Percentiles rank a stretch among this genome's conserved stretches.
Conservation (phyloP, 2,888 invertebrate species). For the Operophtera brumata region DNA sequence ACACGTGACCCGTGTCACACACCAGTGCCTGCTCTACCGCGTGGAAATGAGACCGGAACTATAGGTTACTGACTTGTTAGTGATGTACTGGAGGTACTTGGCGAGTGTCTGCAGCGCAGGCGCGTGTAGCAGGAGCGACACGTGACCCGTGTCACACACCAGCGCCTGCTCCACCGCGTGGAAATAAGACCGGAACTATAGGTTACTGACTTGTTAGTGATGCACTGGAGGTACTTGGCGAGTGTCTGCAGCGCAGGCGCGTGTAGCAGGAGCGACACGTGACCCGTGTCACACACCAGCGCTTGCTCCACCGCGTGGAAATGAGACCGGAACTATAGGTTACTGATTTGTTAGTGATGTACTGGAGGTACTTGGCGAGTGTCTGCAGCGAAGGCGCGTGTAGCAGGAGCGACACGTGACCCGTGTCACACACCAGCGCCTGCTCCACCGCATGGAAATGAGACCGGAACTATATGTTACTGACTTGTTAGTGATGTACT, state of each 20-base stretch:
- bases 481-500: slow-evolving; percentile 83
- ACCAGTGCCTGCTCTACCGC: slow-evolving; percentile 89
- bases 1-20: slow-evolving; percentile 80
- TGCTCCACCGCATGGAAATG: slow-evolving; percentile 91
- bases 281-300: slow-evolving; percentile 84
- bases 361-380: slow-evolving; percentile 84
- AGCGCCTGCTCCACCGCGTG: slow-evolving; percentile 89
- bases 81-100: slow-evolving; percentile 84
- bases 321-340: slow-evolving; percentile 84
- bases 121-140: slow-evolving; percentile 84
- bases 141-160: slow-evolving; percentile 83
- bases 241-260: slow-evolving; percentile 86
- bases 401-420: slow-evolving; percentile 78
- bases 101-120: slow-evolving; percentile 86
- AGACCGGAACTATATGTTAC: slow-evolving; percentile 83
- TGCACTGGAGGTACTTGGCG: slow-evolving; percentile 84
- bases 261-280: slow-evolving; percentile 83
- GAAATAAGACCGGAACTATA: slow-evolving; percentile 88
- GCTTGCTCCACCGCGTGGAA: slow-evolving; percentile 91
- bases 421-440: slow-evolving; percentile 86
- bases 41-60: slow-evolving; percentile 90
- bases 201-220: slow-evolving; percentile 80
- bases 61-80: slow-evolving; percentile 77
- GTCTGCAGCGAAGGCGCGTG: slow-evolving; percentile 87
- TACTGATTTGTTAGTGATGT: slow-evolving; percentile 82